Percentiles rank a stretch among this genome's conserved stretches.
phyloP scores from a whole-genome alignment of 2,797 vertebrate species.

The Momotus momota region DNA sequence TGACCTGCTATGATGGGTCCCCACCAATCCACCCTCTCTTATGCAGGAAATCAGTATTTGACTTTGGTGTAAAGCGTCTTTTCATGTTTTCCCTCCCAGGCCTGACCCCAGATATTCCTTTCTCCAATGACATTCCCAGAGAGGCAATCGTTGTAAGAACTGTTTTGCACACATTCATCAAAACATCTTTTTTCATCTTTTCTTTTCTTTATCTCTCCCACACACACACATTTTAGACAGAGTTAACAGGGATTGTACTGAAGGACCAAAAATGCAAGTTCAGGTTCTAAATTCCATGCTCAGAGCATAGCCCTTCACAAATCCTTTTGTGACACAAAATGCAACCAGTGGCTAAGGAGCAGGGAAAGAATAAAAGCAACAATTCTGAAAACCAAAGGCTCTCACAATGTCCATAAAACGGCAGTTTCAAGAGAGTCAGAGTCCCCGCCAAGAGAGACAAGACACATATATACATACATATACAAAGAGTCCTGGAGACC shows the following conservation, averaged over 20 bases:
- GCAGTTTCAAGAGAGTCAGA: slow-evolving; percentile 33
- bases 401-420: slow-evolving; percentile 34
- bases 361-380: slow-evolving; percentile 11
- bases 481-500: not conserved
- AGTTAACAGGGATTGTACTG: not conserved
- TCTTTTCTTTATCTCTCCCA: not conserved
- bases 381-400: not conserved
- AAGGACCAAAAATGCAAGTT: slow-evolving; percentile 16
- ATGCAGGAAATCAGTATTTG: not conserved
- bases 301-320: not conserved
- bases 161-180: not conserved
- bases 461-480: not conserved
- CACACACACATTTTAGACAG: not conserved
- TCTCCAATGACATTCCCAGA: not conserved
- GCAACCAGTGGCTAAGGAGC: not conserved
- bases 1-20: not conserved
- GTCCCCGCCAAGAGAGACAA: not conserved
- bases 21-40: not conserved
- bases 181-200: not conserved
- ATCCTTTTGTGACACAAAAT: slow-evolving; percentile 37
- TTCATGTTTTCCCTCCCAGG: not conserved
- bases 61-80: not conserved
- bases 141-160: not conserved
- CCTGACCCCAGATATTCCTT: not conserved
- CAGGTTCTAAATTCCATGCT: not conserved